Evolutionary conservation across 2,113 vertebrate species (phyloP).

Genomic region (Thamnophis sirtalis): DNA sequence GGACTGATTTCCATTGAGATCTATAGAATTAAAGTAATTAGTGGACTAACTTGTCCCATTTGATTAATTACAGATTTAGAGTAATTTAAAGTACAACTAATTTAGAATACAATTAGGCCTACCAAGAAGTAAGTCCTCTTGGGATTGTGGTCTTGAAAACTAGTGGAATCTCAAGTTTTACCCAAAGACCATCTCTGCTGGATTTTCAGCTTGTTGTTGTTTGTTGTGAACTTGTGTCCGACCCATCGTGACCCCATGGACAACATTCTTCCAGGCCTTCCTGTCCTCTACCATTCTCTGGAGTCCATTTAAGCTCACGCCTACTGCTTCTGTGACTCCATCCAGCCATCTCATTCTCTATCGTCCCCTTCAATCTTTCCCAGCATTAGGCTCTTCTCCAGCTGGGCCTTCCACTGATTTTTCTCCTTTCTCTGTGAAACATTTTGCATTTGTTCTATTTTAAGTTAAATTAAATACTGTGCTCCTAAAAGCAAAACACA

Average conservation of each 20-base stretch:
- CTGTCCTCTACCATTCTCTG: too few species aligned
- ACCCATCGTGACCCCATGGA: too few species aligned
- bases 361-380: too few species aligned
- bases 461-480: not conserved
- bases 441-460: not conserved
- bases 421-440: not conserved
- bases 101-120: not conserved
- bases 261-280: too few species aligned
- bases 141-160: not conserved
- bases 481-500: not conserved
- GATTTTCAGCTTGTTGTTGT: not conserved
- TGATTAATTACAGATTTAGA: not conserved
- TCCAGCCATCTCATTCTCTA: too few species aligned
- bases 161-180: not conserved
- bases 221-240: too few species aligned
- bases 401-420: not conserved
- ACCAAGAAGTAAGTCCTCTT: not conserved
- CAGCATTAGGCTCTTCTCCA: too few species aligned
- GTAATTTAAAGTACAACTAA: not conserved
- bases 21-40: not conserved
- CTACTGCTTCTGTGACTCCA: too few species aligned
- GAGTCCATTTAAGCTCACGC: too few species aligned
- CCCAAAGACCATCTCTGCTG: not conserved
- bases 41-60: not conserved
- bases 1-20: not conserved